phyloP scores from a whole-genome alignment of 1,140 invertebrate species.

The honey bee (Apis mellifera) region DNA sequence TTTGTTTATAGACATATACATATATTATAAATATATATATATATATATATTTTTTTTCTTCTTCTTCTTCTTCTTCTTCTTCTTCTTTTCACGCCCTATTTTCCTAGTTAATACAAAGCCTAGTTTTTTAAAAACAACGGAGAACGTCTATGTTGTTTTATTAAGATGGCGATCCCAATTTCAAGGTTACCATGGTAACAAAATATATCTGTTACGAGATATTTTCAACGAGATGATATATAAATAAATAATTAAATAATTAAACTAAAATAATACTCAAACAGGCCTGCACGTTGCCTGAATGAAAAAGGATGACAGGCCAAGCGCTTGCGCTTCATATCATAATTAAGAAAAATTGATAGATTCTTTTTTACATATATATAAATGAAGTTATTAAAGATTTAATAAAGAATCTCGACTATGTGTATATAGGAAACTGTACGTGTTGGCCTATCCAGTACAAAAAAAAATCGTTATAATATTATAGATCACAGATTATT shows the following conservation, averaged over 20 bases:
- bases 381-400: background rate
- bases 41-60: conserved; percentile 34
- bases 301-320: conserved; percentile 16
- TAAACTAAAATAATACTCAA: conserved; percentile 55
- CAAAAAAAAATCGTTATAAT: conserved; percentile 76
- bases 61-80: conserved; percentile 9
- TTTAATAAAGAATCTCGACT: conserved; percentile 25
- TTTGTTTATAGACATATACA: conserved; percentile 42
- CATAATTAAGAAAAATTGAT: conserved; percentile 4
- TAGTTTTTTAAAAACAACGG: conserved; percentile 36
- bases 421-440: conserved; percentile 44
- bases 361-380: conserved; percentile 16
- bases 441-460: conserved; percentile 77
- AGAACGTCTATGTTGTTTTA: conserved; percentile 27
- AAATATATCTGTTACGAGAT: conserved; percentile 51
- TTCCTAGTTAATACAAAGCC: conserved; percentile 46
- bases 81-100: conserved; percentile 43
- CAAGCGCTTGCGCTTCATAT: conserved; percentile 2
- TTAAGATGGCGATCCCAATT: conserved; percentile 51
- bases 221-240: conserved; percentile 18
- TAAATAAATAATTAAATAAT: conserved; percentile 26
- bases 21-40: conserved; percentile 30
- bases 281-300: conserved; percentile 33
- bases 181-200: conserved; percentile 69
- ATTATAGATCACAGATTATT: conserved; percentile 67